Conservation (phyloP, 2,113 vertebrate species). For the Athene noctua region DNA sequence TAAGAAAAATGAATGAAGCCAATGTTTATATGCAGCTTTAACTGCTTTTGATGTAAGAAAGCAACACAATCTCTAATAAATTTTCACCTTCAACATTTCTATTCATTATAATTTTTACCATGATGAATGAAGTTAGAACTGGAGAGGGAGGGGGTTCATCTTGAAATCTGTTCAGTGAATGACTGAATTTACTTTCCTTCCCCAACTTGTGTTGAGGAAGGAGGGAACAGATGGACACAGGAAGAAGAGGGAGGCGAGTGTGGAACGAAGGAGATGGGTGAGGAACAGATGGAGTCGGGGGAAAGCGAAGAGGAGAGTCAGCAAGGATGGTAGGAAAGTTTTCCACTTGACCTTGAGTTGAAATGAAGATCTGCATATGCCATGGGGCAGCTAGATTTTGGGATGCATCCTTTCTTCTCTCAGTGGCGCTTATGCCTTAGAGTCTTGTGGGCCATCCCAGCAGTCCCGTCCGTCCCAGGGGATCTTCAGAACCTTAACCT, state of each 20-base stretch:
- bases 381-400: background rate
- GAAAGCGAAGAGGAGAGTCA: constrained; percentile 55
- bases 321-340: constrained; percentile 45
- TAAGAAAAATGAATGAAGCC: constrained; percentile 61
- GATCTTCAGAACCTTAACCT: background rate
- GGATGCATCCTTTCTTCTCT: background rate
- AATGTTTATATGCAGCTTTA: constrained; percentile 56
- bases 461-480: background rate
- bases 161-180: constrained; percentile 67
- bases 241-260: constrained; percentile 63
- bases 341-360: constrained; percentile 58
- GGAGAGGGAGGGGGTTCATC: constrained; percentile 51
- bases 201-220: constrained; percentile 46
- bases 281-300: constrained; percentile 53
- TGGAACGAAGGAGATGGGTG: constrained; percentile 50
- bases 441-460: background rate
- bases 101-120: constrained; percentile 63
- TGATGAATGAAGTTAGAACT: constrained; percentile 64
- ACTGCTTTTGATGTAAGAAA: constrained; percentile 61
- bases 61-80: constrained; percentile 56
- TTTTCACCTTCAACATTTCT: constrained; percentile 66
- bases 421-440: fast-evolving
- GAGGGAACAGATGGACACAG: constrained; percentile 69
- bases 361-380: background rate
- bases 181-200: constrained; percentile 63